A percentile compares a stretch with the other conserved stretches of the same genome.
These are phyloP conservation scores for Caenorhabditis drosophilae DNA, from an alignment of 2,888 invertebrate species.

Conservation along the genomic window DNA sequence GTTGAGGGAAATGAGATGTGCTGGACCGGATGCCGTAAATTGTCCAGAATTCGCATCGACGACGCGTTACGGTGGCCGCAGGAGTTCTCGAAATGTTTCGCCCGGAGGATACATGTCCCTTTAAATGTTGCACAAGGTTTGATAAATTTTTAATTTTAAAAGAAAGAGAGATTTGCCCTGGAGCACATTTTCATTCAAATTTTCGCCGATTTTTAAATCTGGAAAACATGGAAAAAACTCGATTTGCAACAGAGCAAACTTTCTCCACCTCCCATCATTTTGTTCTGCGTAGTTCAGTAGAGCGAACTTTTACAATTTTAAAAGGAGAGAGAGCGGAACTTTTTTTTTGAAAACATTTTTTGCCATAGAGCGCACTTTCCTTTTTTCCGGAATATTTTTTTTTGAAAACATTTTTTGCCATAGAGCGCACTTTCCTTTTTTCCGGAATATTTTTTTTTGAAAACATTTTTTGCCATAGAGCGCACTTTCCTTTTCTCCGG, in stretches of 20 bases:
- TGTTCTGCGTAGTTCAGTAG: neutral
- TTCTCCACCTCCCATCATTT: neutral
- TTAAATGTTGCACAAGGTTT: conserved; percentile 64
- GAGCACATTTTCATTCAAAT: neutral
- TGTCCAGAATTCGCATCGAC: conserved; percentile 17
- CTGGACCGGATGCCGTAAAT: conserved; percentile 42
- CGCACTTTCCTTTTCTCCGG: too few species aligned
- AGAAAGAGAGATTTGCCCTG: neutral
- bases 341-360: too few species aligned
- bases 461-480: too few species aligned
- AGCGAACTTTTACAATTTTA: too few species aligned
- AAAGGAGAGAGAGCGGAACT: too few species aligned
- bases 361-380: too few species aligned
- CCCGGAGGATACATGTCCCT: conserved; percentile 34
- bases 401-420: too few species aligned
- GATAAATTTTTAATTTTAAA: neutral
- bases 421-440: too few species aligned
- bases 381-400: too few species aligned
- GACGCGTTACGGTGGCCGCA: conserved; percentile 25
- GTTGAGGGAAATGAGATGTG: conserved; percentile 54
- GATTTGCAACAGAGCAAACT: neutral
- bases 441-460: too few species aligned
- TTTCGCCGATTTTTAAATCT: neutral
- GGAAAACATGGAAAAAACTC: neutral
- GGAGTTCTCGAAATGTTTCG: conserved; percentile 34